These are phyloP conservation scores for Momotus momota DNA, from an alignment of 2,797 vertebrate species.

Conservation along the genomic window DNA sequence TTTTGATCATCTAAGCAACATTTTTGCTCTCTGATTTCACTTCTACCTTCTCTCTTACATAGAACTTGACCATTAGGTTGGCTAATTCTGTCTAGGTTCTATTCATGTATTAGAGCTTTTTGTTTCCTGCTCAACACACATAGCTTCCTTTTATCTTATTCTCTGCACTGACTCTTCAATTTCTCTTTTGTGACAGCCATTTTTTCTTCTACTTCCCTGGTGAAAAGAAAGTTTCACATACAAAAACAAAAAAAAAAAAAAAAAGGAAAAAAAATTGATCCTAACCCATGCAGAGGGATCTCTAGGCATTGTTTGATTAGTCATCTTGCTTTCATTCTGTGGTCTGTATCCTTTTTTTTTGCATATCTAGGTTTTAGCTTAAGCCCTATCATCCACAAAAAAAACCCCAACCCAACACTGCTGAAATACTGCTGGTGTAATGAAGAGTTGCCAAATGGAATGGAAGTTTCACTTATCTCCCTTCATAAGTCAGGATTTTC, in stretches of 20 bases:
- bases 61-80: background rate
- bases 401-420: background rate
- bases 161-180: background rate
- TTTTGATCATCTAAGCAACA: conserved; percentile 60
- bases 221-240: background rate
- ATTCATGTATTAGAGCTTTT: background rate
- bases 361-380: background rate
- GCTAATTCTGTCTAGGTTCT: background rate
- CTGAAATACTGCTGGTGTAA: background rate
- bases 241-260: no score
- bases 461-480: background rate
- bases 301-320: background rate
- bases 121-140: background rate
- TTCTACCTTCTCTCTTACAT: background rate
- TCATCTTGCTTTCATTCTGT: background rate
- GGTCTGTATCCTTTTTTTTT: background rate
- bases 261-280: background rate
- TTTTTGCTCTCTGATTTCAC: conserved; percentile 41
- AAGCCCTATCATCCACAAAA: background rate
- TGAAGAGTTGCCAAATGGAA: background rate
- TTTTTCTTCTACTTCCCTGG: background rate
- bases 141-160: background rate
- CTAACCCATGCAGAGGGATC: background rate
- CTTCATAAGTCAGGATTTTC: background rate
- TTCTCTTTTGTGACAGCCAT: background rate